These are phyloP conservation scores for Hydriomena furcata DNA, from an alignment of 2,888 invertebrate genomes.

Conservation along the genomic window DNA sequence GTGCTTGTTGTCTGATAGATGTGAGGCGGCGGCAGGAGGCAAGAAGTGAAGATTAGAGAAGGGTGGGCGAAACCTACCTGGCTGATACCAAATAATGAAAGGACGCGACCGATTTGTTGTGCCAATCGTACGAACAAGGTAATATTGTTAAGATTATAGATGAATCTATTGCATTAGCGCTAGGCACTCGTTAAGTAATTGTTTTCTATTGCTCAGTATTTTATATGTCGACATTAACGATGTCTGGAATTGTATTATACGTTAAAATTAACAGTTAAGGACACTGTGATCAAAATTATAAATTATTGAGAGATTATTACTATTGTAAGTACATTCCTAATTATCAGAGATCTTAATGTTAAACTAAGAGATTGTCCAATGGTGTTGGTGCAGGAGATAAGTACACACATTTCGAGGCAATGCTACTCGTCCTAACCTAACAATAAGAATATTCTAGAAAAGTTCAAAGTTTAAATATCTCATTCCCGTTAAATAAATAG, in stretches of 20 bases:
- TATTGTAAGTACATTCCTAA: conserved; percentile 82
- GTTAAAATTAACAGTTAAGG: conserved; percentile 81
- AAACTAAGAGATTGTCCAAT: conserved; percentile 66
- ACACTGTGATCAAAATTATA: conserved; percentile 83
- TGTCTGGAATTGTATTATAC: conserved; percentile 79
- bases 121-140: conserved; percentile 79
- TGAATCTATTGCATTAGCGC: conserved; percentile 72
- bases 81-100: conserved; percentile 74
- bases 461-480: conserved; percentile 65
- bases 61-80: conserved; percentile 33
- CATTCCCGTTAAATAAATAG: conserved; percentile 52
- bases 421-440: conserved; percentile 9
- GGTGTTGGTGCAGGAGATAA: conserved; percentile 37
- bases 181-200: conserved; percentile 72
- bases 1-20: conserved; percentile 23
- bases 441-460: conserved; percentile 38
- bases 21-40: conserved; percentile 29
- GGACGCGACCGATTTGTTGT: conserved; percentile 70
- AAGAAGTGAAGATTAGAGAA: too few species aligned
- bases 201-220: conserved; percentile 83
- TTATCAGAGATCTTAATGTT: conserved; percentile 76
- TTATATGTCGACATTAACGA: conserved; percentile 70
- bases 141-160: conserved; percentile 76
- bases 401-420: conserved; percentile 18
- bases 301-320: conserved; percentile 83